Conservation (phyloP, 2,888 invertebrate genomes). For the Noctuana brunneofusca region DNA sequence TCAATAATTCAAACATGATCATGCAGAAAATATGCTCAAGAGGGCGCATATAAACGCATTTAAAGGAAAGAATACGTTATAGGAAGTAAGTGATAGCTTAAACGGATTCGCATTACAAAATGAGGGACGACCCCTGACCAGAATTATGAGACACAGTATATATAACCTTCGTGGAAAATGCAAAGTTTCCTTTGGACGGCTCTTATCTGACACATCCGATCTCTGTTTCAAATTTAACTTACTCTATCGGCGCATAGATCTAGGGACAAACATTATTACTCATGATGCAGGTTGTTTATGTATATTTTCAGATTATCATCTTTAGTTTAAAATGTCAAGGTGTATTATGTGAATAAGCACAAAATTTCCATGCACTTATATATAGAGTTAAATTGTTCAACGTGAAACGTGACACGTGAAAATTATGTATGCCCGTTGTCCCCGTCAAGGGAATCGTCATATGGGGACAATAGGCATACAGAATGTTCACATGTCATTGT, state of each 20-base stretch:
- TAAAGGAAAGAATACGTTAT: too few species aligned
- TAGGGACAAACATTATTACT: constrained; percentile 28
- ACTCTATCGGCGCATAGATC: constrained; percentile 11
- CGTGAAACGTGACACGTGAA: too few species aligned
- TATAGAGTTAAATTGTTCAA: too few species aligned
- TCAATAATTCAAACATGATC: too few species aligned
- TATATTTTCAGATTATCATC: constrained; percentile 7
- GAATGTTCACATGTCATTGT: too few species aligned
- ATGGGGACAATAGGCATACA: too few species aligned
- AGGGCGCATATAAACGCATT: too few species aligned
- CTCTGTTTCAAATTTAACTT: constrained; percentile 17
- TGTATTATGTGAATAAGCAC: neutral
- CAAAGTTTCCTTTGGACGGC: constrained; percentile 24
- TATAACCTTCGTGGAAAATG: constrained; percentile 24
- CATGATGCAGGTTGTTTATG: constrained; percentile 7
- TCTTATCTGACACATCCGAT: constrained; percentile 28
- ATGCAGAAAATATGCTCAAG: too few species aligned
- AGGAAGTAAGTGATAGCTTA: too few species aligned
- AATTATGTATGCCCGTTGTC: too few species aligned
- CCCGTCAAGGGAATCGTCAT: too few species aligned
- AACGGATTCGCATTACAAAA: neutral
- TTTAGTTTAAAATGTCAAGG: constrained; percentile 6
- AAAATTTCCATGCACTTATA: too few species aligned
- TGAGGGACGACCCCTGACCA: constrained; percentile 14
- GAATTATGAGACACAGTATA: neutral